Base-by-base conservation (phyloP, 2,888 invertebrate species). In the Sympetrum striolatum region DNA sequence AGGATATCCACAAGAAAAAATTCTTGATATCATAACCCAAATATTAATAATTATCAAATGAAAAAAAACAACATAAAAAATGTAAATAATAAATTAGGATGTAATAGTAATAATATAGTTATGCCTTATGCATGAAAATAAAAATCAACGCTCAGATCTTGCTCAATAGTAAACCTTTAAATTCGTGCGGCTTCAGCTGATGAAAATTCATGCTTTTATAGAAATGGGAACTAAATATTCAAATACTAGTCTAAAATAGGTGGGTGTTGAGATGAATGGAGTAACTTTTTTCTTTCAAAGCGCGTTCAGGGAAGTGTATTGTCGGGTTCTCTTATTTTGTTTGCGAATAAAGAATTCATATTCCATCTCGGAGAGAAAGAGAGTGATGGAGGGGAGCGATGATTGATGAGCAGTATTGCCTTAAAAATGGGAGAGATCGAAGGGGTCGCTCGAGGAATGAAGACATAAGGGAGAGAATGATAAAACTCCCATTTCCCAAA, bases 311-410 rank as follows among this genome's bases (percentile, higher is more conserved):
- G 60, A 8, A n/a, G 37, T 37, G 86, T 86, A 60, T 60, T 60
- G 86, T 64, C 14, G 35, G 22, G 14, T 64, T 6, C 53, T 5
- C 58, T 15, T 73, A 73, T 73, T 73, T 37, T 86, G 86, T 86
- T 86, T 86, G 86, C 64, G 64, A 64, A 86, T 86, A 60, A 86
- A 86, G 86, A 86, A 86, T 86, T 86, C 86, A 86, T 86, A 64
- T 22, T 60, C 35, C 82, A 18, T 25, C 60, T 86, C 86, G 60
- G 64, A 31, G 86, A 39, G 58, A 44, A 44, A 48, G 81, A 39
- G 82, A 48, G 53, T 58, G 58, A 15, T 82, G 35, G 31, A 15
- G 53, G 86, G 86, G 60, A 44, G 64, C 35, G 35, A 86, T 86
- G 86, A 86, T 86, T 86, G 86, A 86, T 86, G 86, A 60, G 86